Evolutionary conservation across 2,113 vertebrate genomes (phyloP).

Genomic region (Chascanopsetta lugubris): DNA sequence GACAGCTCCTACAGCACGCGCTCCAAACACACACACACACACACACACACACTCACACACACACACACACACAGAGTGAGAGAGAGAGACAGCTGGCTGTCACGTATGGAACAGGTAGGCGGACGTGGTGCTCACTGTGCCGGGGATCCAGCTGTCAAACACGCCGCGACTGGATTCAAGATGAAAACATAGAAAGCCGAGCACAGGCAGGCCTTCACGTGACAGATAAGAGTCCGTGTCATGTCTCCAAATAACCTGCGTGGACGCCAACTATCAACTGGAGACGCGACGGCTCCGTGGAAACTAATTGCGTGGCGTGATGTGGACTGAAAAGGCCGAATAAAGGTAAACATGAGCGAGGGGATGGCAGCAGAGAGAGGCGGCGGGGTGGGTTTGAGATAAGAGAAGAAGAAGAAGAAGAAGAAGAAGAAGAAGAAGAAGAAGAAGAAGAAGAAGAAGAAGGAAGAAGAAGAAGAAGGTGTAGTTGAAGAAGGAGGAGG

Average conservation of each 20-base stretch:
- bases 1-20: no score
- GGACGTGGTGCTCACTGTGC: constrained; percentile 59
- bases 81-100: constrained; percentile 72
- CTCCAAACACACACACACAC: constrained; percentile 63
- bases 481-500: no score
- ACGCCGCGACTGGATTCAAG: constrained; percentile 27
- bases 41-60: constrained; percentile 56
- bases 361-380: constrained; percentile 24
- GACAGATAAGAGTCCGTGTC: constrained; percentile 56
- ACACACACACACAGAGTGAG: constrained; percentile 65
- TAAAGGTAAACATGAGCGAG: constrained; percentile 22
- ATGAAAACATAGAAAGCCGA: not conserved
- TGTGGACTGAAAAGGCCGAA: no score
- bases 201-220: constrained; percentile 15
- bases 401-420: not conserved
- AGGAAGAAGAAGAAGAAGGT: constrained; percentile 54
- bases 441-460: not conserved
- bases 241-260: constrained; percentile 56
- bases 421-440: constrained; percentile 45
- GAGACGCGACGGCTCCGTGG: constrained; percentile 44
- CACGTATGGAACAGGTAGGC: constrained; percentile 77
- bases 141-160: constrained; percentile 68
- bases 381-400: constrained; percentile 8
- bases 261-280: constrained; percentile 58
- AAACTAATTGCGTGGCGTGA: constrained; percentile 70